phyloP scores from a whole-genome alignment of 2,888 invertebrate species.

The Myathropa florea region DNA sequence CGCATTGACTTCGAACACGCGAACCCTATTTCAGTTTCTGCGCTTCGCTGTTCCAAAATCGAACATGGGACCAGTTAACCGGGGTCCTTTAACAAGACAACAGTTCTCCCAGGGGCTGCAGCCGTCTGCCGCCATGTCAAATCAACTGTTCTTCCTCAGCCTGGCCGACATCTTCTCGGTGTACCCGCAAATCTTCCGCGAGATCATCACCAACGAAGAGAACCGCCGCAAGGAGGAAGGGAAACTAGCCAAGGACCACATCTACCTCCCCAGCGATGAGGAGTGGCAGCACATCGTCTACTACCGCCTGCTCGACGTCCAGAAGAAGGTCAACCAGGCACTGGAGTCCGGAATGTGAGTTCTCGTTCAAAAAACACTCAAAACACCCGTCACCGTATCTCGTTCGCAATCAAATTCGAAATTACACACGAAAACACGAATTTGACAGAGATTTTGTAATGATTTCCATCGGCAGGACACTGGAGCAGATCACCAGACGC shows the following conservation, averaged over 20 bases:
- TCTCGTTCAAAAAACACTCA: too few species aligned
- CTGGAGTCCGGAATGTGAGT: slow-evolving; percentile 76
- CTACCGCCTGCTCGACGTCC: slow-evolving; percentile 82
- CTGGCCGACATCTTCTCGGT: slow-evolving; percentile 84
- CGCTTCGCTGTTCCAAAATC: slow-evolving; percentile 2
- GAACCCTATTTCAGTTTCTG: slow-evolving; percentile 24
- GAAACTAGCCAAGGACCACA: slow-evolving; percentile 76
- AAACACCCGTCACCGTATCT: too few species aligned
- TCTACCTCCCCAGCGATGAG: slow-evolving; percentile 82
- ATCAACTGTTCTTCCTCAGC: slow-evolving; percentile 78
- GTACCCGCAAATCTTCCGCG: slow-evolving; percentile 85
- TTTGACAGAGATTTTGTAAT: too few species aligned
- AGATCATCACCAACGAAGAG: slow-evolving; percentile 82
- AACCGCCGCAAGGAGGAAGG: slow-evolving; percentile 80
- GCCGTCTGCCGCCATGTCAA: slow-evolving; percentile 73
- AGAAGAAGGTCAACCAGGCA: slow-evolving; percentile 81
- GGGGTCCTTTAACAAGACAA: slow-evolving; percentile 41
- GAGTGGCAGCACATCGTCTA: slow-evolving; percentile 83
- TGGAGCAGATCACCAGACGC: slow-evolving; percentile 72
- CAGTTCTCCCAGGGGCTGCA: too few species aligned
- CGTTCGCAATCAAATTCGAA: slow-evolving; percentile 4
- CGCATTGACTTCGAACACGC: slow-evolving; percentile 47
- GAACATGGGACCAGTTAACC: slow-evolving; percentile 29
- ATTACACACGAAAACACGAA: too few species aligned
- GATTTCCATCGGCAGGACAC: slow-evolving; percentile 64